Evolutionary conservation across 2,797 vertebrate genomes (phyloP).

Genomic region (Pangasius larnaudii): DNA sequence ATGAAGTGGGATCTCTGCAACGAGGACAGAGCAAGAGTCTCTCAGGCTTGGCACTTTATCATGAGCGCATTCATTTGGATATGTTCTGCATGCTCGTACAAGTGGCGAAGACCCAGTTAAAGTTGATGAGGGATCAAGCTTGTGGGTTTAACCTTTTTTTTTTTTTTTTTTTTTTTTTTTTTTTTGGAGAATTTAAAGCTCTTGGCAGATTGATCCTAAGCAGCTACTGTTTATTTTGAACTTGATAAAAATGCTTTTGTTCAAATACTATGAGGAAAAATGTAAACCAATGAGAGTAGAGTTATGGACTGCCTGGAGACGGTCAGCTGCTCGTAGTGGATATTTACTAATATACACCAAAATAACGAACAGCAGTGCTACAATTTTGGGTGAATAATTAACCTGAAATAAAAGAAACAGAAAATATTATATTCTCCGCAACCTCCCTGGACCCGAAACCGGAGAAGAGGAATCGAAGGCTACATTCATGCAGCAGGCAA

Average conservation of each 20-base stretch:
- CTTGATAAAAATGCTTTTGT: not conserved
- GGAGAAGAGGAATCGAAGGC: not conserved
- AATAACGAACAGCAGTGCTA: not conserved
- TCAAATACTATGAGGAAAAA: not conserved
- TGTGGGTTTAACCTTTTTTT: not conserved
- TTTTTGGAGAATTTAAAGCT: not conserved
- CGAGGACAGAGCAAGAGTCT: slow-evolving; percentile 19
- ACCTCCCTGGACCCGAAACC: not conserved
- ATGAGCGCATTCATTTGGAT: not conserved
- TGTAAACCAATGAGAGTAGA: too few relatives aligned
- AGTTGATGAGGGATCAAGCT: slow-evolving; percentile 18
- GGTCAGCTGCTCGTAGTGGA: not conserved
- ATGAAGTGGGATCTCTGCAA: slow-evolving; percentile 33
- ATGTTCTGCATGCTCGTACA: not conserved
- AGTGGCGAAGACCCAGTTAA: not conserved
- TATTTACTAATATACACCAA: too few relatives aligned
- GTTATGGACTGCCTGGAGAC: not conserved
- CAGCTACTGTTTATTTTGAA: not conserved
- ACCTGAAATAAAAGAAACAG: not conserved
- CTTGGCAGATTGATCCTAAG: not conserved
- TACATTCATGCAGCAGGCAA: not conserved
- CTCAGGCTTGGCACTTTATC: slow-evolving; percentile 25
- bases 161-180: not conserved
- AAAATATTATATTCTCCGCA: not conserved
- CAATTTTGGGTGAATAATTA: too few relatives aligned